Evolutionary conservation across 2,113 vertebrate species (phyloP).

Genomic region (Electrona antarctica): DNA sequence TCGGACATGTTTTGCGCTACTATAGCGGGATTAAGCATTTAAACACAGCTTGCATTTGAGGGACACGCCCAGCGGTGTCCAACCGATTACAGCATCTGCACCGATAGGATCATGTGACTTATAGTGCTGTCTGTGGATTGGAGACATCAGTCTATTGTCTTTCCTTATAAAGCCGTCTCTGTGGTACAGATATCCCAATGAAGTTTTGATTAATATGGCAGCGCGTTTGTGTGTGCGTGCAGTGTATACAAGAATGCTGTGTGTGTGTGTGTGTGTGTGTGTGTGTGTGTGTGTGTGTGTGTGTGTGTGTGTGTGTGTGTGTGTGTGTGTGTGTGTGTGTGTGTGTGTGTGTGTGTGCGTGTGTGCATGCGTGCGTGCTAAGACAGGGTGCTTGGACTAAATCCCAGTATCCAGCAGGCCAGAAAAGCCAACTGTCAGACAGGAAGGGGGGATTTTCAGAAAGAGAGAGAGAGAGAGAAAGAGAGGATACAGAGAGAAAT

Average conservation of each 20-base stretch:
- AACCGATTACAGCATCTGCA: too few relatives aligned
- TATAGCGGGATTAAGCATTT: too few relatives aligned
- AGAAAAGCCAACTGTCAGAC: conserved; percentile 27
- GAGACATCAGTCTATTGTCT: conserved; percentile 56
- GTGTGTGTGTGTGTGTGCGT: neutral
- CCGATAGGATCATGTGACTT: conserved; percentile 50
- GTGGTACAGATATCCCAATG: conserved; percentile 50
- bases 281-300: neutral
- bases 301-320: neutral
- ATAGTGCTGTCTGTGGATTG: conserved; percentile 42
- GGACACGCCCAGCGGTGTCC: too few relatives aligned
- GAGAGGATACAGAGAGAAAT: conserved; percentile 18
- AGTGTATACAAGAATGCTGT: conserved; percentile 15
- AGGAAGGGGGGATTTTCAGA: conserved; percentile 43
- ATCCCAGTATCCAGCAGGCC: conserved; percentile 48
- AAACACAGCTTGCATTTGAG: too few relatives aligned
- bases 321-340: neutral
- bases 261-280: too few relatives aligned
- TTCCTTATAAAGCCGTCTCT: conserved; percentile 51
- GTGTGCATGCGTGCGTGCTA: too few relatives aligned
- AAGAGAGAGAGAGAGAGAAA: conserved; percentile 7
- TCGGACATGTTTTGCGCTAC: too few relatives aligned
- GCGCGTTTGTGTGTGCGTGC: neutral
- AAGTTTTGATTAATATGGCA: too few relatives aligned
- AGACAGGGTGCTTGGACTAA: conserved; percentile 45